These are phyloP conservation scores for Arenaria interpres DNA, from an alignment of 2,113 vertebrate species.

Conservation along the genomic window DNA sequence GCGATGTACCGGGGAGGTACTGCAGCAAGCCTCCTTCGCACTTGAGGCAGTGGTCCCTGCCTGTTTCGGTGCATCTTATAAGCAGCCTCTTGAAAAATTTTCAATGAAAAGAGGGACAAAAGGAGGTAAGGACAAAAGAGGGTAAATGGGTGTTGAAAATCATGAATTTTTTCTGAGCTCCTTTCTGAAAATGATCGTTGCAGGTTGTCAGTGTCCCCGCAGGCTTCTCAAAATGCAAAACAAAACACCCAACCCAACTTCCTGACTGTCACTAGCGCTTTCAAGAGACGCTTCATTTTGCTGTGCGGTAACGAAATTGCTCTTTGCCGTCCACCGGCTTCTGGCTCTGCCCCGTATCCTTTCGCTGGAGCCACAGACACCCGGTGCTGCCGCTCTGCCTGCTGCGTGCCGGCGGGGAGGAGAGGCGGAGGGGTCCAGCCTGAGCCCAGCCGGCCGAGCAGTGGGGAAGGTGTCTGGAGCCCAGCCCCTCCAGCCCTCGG, in stretches of 20 bases:
- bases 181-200: not conserved
- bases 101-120: slow-evolving; percentile 6
- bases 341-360: not conserved
- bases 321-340: not conserved
- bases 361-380: not conserved
- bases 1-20: not conserved
- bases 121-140: slow-evolving; percentile 21
- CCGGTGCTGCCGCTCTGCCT: not conserved
- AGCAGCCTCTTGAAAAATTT: not conserved
- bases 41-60: not conserved
- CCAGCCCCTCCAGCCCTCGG: not conserved
- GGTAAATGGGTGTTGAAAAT: not conserved
- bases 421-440: not conserved
- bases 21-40: not conserved
- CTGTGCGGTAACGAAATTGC: not conserved
- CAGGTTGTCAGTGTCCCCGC: not conserved
- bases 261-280: not conserved
- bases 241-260: slow-evolving; percentile 39
- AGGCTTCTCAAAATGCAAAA: slow-evolving; percentile 39
- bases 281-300: not conserved
- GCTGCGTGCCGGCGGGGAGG: rapidly evolving
- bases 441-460: rapidly evolving
- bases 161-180: not conserved
- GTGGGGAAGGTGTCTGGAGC: not conserved
- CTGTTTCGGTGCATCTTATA: not conserved